Conservation (phyloP, 2,888 invertebrate species). For the Caenorhabditis panamensis region DNA sequence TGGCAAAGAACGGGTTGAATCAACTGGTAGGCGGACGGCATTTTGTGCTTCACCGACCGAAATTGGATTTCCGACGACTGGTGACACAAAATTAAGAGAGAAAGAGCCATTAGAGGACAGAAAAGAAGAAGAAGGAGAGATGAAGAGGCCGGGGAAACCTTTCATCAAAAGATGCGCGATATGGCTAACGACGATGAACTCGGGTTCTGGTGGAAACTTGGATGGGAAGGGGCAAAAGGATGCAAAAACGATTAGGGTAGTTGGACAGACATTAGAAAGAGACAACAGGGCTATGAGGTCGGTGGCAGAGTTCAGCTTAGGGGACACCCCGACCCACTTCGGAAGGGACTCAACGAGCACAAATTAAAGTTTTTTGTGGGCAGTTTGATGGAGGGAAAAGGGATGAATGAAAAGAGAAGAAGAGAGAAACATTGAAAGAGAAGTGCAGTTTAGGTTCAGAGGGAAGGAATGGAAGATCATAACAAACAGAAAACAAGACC, state of each 20-base stretch:
- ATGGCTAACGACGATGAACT: constrained; percentile 30
- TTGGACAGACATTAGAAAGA: not conserved
- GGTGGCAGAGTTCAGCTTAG: constrained; percentile 1
- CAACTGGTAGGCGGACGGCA: not conserved
- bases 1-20: constrained; percentile 17
- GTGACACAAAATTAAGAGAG: constrained; percentile 47
- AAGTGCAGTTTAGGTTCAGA: not conserved
- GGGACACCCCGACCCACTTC: not conserved
- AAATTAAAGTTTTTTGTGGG: constrained; percentile 25
- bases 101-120: constrained; percentile 32
- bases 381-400: not conserved
- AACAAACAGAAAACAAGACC: no score
- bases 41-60: constrained; percentile 16
- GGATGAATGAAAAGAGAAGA: not conserved
- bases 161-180: constrained; percentile 35
- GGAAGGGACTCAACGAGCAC: constrained; percentile 11
- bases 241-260: no score
- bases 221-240: not conserved
- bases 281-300: not conserved
- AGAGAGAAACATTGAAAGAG: constrained; percentile 1
- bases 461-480: not conserved
- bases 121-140: constrained; percentile 14
- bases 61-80: constrained; percentile 52
- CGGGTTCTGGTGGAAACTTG: constrained; percentile 30
- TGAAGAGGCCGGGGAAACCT: constrained; percentile 36